phyloP scores from a whole-genome alignment of 2,888 invertebrate genomes.

The Xestia sexstrigata region DNA sequence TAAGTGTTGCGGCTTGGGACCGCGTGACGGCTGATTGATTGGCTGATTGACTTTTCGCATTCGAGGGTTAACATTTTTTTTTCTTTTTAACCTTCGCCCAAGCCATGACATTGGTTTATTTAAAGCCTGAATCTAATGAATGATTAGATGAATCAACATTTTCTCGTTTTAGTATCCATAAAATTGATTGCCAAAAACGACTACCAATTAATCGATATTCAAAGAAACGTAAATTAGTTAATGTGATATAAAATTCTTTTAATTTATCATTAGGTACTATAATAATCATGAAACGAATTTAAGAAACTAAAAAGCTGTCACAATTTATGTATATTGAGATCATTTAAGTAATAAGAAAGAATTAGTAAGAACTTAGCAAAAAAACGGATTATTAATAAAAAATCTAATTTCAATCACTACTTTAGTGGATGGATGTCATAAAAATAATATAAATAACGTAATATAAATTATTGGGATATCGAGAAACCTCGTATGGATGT shows the following conservation, averaged over 20 bases:
- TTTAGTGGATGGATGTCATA: conserved; percentile 63
- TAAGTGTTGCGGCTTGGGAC: conserved; percentile 59
- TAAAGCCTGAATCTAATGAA: conserved; percentile 26
- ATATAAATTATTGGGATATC: conserved; percentile 68
- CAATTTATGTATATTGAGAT: conserved; percentile 60
- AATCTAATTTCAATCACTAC: conserved; percentile 65
- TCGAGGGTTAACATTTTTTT: conserved; percentile 44
- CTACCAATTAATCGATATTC: conserved; percentile 53
- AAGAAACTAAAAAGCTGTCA: conserved; percentile 52
- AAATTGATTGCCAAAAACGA: conserved; percentile 48
- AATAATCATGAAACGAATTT: conserved; percentile 63
- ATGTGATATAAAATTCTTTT: conserved; percentile 56
- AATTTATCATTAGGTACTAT: conserved; percentile 60
- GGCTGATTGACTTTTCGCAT: conserved; percentile 64
- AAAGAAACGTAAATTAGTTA: conserved; percentile 58
- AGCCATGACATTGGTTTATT: conserved; percentile 34
- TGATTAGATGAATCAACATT: conserved; percentile 47
- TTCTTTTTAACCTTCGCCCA: conserved; percentile 5
- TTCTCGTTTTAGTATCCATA: conserved; percentile 36
- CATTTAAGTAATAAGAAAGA: conserved; percentile 58
- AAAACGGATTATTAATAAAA: conserved; percentile 66
- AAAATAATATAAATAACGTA: conserved; percentile 68
- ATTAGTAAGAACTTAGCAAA: conserved; percentile 64
- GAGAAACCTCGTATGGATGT: conserved; percentile 54
- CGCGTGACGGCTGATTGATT: conserved; percentile 58